phyloP scores from a whole-genome alignment of 2,888 invertebrate genomes.

The Aethes cnicana region DNA sequence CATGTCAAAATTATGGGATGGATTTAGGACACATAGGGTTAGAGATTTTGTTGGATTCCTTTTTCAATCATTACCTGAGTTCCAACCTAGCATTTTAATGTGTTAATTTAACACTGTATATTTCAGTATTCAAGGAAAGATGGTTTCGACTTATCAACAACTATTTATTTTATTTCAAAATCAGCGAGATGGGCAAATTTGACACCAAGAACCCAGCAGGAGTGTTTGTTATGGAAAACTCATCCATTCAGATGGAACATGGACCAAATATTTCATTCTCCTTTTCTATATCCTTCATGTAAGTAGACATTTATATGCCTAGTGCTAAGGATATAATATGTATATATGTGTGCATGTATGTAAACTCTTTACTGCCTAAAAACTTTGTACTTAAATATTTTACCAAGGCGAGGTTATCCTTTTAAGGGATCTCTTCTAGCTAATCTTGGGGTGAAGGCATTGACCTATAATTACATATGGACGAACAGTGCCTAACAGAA shows the following conservation, averaged over 20 bases:
- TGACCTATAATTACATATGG: too few relatives aligned
- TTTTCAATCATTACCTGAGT: too few relatives aligned
- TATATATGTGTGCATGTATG: too few relatives aligned
- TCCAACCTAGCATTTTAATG: too few relatives aligned
- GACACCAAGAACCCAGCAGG: slow-evolving; percentile 86
- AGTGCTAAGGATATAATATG: not conserved
- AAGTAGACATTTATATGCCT: slow-evolving; percentile 46
- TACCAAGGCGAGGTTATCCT: too few relatives aligned
- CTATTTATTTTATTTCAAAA: slow-evolving; percentile 89
- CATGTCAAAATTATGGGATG: too few relatives aligned
- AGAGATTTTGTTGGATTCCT: not conserved
- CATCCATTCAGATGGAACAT: slow-evolving; percentile 85
- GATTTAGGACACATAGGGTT: too few relatives aligned
- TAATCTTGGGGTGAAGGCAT: too few relatives aligned
- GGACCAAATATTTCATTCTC: slow-evolving; percentile 87
- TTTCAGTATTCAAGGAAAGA: slow-evolving; percentile 88
- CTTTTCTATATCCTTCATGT: slow-evolving; percentile 87
- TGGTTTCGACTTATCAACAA: slow-evolving; percentile 90
- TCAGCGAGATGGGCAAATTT: slow-evolving; percentile 85
- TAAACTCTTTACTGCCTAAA: too few relatives aligned
- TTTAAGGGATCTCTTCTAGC: too few relatives aligned
- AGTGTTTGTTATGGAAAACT: slow-evolving; percentile 88
- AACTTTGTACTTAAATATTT: too few relatives aligned
- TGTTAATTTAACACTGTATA: slow-evolving; percentile 27
- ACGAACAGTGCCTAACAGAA: too few relatives aligned